Percentiles rank a stretch among this genome's conserved stretches.
These are phyloP conservation scores for Chrysotoxum bicinctum DNA, from an alignment of 2,888 invertebrate species.

Conservation along the genomic window DNA sequence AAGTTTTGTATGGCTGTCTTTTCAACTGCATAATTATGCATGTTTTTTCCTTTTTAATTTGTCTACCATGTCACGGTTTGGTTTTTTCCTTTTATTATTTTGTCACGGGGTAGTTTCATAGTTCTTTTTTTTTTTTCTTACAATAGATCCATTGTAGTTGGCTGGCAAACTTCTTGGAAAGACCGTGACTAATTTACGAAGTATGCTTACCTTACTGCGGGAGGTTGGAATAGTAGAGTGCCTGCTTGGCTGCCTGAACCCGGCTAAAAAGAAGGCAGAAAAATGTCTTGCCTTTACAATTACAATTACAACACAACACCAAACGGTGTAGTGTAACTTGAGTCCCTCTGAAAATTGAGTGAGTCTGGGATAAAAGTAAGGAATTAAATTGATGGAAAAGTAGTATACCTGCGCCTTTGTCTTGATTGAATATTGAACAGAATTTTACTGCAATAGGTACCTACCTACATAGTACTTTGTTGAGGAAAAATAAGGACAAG, in stretches of 20 bases:
- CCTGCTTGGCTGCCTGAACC: constrained; percentile 4
- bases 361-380: constrained; percentile 11
- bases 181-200: constrained; percentile 63
- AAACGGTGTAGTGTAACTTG: constrained; percentile 46
- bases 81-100: neutral
- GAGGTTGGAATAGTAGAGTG: neutral
- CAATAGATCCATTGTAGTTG: neutral
- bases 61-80: constrained; percentile 1
- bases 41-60: constrained; percentile 13
- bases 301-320: constrained; percentile 13
- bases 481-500: neutral
- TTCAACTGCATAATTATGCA: constrained; percentile 31
- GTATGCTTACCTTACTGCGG: constrained; percentile 42
- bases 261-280: constrained; percentile 4
- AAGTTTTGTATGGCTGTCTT: constrained; percentile 4
- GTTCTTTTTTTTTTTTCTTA: constrained; percentile 14
- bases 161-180: constrained; percentile 43
- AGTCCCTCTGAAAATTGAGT: constrained; percentile 21
- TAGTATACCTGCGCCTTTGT: constrained; percentile 47
- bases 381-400: constrained; percentile 21
- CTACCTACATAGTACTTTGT: neutral
- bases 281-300: neutral
- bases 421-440: constrained; percentile 3
- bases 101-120: neutral
- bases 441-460: neutral